Conservation (phyloP, 2,797 vertebrate genomes). For the Premnoplex brunnescens region DNA sequence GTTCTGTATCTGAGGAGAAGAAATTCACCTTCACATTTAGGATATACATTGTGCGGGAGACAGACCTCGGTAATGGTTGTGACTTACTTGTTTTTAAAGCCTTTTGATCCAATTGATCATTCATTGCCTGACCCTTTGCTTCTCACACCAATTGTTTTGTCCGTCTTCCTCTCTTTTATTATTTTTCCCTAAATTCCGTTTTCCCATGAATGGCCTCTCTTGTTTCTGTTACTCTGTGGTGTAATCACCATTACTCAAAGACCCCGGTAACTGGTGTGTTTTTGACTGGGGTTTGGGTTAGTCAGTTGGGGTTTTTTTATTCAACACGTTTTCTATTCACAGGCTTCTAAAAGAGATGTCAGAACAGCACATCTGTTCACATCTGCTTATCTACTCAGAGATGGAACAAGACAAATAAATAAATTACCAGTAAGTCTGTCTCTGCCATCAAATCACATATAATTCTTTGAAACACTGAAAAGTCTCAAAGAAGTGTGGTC, state of each 20-base stretch:
- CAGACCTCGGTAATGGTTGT: neutral
- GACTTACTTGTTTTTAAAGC: neutral
- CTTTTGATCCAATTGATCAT: neutral
- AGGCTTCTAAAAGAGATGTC: neutral
- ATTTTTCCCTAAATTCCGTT: neutral
- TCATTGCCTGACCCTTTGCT: neutral
- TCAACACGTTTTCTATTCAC: neutral
- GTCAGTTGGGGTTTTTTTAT: fast-evolving
- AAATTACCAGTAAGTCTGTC: neutral
- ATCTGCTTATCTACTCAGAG: neutral
- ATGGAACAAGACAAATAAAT: neutral
- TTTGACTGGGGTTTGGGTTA: neutral
- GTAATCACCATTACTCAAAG: neutral
- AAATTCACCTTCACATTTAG: neutral
- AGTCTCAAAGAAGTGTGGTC: neutral
- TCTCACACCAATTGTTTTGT: neutral
- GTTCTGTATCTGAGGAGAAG: neutral
- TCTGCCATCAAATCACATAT: neutral
- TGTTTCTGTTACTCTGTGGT: neutral
- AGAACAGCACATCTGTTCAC: neutral
- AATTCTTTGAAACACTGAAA: neutral
- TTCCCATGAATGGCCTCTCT: neutral
- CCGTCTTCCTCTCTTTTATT: neutral
- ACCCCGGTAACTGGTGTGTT: fast-evolving
- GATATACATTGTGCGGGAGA: fast-evolving